Base-by-base conservation (phyloP, 1,140 invertebrate species). In the Delia radicum region DNA sequence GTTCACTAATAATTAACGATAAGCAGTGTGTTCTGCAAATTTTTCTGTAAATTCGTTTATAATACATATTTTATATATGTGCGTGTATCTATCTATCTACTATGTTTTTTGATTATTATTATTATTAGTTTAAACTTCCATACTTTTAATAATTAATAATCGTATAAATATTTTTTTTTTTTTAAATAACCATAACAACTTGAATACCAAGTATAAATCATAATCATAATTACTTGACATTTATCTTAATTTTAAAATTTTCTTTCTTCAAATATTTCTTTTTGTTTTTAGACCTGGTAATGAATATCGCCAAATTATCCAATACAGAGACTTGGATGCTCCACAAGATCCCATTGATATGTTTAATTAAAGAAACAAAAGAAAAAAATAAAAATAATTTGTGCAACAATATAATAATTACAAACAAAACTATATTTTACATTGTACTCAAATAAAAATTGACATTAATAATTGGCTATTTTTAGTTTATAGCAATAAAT, bases 281-380 rank as follows among this genome's bases (percentile, higher is more conserved):
- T 69, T 33, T 84, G 80, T 85, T 90, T 90, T 81, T 91, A 92
- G 91, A 86, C 91, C 90, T 82, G 91, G 90, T 81, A 90, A 90
- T 80, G 94, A 95, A 84, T 94, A 93, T 87, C 91, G 94, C 86
- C 93, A 94, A 79, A 91, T 95, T 80, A 94, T 96, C 82, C 94
- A 95, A 88, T 97, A 97, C 89, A 90, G 95, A 84, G 95, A 97
- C 88, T 91, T 96, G 87, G 95, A 96, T 88, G 95, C 95, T 73
- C 95, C 95, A 73, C 90, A 93, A 87, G 94, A 96, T 87, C 93
- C 93, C 77, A 73, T 76, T 74, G 75, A 76, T 65, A 69, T 74
- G 73, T 73, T 73, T 46, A 73, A 73, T 73, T 73, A 73, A 69
- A 29, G 61, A 27, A 63, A 15, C 2, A 65, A 63, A 63, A 63